Percentiles rank a stretch among this genome's conserved stretches.
phyloP scores from a whole-genome alignment of 2,797 vertebrate species.

The Hydrophis major region DNA sequence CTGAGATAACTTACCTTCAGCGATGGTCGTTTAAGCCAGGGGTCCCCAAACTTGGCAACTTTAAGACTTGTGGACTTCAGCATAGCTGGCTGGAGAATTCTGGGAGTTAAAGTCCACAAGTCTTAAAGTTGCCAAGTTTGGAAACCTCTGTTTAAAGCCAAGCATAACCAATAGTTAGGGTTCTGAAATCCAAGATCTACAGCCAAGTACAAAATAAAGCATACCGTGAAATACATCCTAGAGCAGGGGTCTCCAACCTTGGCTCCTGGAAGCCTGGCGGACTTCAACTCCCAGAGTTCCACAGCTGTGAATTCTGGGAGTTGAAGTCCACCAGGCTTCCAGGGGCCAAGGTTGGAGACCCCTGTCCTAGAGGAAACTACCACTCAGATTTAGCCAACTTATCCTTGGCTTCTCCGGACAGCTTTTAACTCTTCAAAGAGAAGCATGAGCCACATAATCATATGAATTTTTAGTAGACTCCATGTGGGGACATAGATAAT shows the following conservation, averaged over 20 bases:
- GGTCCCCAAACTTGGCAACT: no score
- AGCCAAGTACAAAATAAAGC: background rate
- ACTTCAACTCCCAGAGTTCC: no score
- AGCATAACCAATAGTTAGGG: background rate
- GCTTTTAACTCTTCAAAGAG: background rate
- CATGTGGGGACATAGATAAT: background rate
- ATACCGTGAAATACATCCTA: background rate
- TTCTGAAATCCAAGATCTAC: background rate
- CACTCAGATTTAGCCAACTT: background rate
- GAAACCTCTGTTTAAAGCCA: background rate
- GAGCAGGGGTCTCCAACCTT: no score
- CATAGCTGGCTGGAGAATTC: no score
- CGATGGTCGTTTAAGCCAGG: background rate
- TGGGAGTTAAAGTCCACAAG: no score
- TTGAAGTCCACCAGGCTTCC: no score
- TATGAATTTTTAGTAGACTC: background rate
- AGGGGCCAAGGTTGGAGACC: no score
- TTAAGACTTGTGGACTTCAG: no score
- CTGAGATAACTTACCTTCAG: background rate
- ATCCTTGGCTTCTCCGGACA: background rate
- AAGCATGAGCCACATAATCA: background rate
- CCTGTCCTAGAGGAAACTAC: background rate
- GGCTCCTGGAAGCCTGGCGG: no score
- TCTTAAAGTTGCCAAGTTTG: no score
- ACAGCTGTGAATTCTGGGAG: no score